Evolutionary conservation across 2,888 invertebrate species (phyloP).

Genomic region (Argyra leucocephala): DNA sequence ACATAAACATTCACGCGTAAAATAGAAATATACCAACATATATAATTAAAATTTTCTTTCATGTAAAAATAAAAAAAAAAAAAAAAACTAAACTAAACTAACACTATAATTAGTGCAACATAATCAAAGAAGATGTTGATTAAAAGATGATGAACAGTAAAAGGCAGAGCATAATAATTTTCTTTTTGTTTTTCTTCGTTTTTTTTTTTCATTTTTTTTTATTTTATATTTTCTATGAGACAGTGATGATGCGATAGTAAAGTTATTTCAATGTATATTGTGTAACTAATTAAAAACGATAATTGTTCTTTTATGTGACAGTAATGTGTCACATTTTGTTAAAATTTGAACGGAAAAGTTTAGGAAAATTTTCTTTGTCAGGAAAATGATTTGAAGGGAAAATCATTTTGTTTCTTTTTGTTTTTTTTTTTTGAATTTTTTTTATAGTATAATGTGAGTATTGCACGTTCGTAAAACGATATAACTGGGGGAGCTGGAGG

Average conservation of each 20-base stretch:
- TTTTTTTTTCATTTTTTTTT: neutral
- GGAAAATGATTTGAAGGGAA: neutral
- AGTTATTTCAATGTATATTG: no score
- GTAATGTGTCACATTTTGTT: conserved; percentile 9
- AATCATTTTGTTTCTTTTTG: no score
- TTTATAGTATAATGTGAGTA: no score
- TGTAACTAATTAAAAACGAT: no score
- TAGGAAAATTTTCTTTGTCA: neutral
- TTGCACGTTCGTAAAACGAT: no score
- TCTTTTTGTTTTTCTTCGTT: neutral
- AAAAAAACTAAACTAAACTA: no score
- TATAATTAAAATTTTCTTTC: neutral
- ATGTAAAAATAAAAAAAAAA: no score
- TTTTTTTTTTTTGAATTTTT: no score
- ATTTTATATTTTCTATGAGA: neutral
- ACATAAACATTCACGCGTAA: no score
- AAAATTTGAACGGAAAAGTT: neutral
- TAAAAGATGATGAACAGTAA: neutral
- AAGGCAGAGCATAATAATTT: neutral
- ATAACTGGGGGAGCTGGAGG: no score
- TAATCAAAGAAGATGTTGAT: neutral
- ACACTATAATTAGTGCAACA: conserved; percentile 6
- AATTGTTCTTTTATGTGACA: conserved; percentile 7
- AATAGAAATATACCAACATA: no score
- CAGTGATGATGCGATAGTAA: no score